These are phyloP conservation scores for Hetaerina titia DNA, from an alignment of 2,888 invertebrate genomes.

Conservation along the genomic window DNA sequence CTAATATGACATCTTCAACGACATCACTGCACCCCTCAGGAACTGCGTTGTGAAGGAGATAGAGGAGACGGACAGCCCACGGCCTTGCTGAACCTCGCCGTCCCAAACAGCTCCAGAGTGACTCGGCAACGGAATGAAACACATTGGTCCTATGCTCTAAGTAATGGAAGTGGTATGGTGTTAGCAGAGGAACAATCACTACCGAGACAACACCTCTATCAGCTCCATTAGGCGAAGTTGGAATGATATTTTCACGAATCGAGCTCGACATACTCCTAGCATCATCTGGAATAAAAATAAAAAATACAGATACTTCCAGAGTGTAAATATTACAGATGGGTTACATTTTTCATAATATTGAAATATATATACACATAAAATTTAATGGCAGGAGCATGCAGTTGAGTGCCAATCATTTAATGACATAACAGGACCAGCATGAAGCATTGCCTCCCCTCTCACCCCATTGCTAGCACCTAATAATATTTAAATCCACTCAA, in stretches of 20 bases:
- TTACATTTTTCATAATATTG: background rate
- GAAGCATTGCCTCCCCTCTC: no score
- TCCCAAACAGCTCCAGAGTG: constrained; percentile 86
- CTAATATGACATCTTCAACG: constrained; percentile 85
- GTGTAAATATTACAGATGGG: no score
- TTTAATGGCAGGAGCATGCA: background rate
- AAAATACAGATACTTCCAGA: background rate
- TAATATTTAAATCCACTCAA: no score
- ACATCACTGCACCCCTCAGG: constrained; percentile 78
- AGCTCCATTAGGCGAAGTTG: constrained; percentile 70
- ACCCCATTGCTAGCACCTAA: background rate
- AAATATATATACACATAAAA: background rate
- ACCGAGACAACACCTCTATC: constrained; percentile 82
- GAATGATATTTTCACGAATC: constrained; percentile 1
- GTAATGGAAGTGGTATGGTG: constrained; percentile 83
- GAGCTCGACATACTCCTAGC: constrained; percentile 22
- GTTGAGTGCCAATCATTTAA: background rate
- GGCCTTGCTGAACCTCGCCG: constrained; percentile 80
- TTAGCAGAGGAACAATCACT: constrained; percentile 85
- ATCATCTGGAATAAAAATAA: constrained; percentile 10
- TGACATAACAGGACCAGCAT: background rate
- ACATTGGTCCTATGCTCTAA: constrained; percentile 82
- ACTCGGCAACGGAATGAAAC: constrained; percentile 82
- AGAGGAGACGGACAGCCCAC: constrained; percentile 84
- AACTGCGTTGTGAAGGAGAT: constrained; percentile 87